Evolutionary conservation across 2,797 vertebrate species (phyloP).

Genomic region (Neosilurus hyrtlii): DNA sequence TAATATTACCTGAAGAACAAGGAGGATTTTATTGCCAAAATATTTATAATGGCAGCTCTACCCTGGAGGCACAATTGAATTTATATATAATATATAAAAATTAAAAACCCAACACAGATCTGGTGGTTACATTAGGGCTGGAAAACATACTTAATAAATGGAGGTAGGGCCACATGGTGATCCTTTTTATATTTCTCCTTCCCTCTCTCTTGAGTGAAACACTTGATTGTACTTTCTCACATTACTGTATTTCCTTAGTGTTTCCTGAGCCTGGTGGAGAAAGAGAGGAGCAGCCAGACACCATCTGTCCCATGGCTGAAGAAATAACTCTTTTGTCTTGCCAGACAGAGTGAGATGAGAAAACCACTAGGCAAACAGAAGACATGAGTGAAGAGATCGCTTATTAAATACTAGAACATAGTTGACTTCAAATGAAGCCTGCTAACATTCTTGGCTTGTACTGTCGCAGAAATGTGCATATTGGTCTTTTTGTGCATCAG

Average conservation of each 20-base stretch:
- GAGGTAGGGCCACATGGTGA: background rate
- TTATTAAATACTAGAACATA: conserved; percentile 11
- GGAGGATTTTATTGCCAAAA: background rate
- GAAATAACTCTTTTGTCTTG: conserved; percentile 6
- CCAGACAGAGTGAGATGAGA: conserved; percentile 27
- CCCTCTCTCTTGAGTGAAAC: conserved; percentile 27
- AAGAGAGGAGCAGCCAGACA: conserved; percentile 41
- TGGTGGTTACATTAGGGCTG: background rate
- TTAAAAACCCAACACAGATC: background rate
- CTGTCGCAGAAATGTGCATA: background rate
- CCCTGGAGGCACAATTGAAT: background rate
- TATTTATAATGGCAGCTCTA: background rate
- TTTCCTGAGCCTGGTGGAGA: conserved; percentile 43
- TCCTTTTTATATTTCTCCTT: background rate
- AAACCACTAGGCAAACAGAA: conserved; percentile 18
- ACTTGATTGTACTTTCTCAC: conserved; percentile 47
- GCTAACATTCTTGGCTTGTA: conserved; percentile 15
- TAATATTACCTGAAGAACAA: background rate
- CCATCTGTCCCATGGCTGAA: conserved; percentile 33
- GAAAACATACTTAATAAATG: background rate
- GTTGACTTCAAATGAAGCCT: background rate
- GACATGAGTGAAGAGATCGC: background rate
- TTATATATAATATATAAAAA: too few species aligned
- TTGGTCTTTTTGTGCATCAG: background rate
- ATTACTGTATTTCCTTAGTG: conserved; percentile 42